Percentiles rank a stretch among this genome's conserved stretches.
Evolutionary conservation across 2,888 invertebrate species (phyloP).

Genomic region (Beris morrisii): DNA sequence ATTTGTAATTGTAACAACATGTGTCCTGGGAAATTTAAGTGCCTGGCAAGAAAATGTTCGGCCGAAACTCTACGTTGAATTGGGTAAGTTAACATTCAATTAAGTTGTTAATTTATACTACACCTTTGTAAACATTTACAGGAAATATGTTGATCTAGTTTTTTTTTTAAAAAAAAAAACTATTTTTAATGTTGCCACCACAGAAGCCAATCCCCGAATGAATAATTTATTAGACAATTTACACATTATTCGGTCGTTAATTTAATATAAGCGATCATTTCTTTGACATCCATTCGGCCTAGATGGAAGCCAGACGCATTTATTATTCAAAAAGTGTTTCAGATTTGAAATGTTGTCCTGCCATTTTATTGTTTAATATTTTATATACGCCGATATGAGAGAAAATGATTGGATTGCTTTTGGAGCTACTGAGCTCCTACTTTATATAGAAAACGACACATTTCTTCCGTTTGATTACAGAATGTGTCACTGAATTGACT

Average conservation of each 20-base stretch:
- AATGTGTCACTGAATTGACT: constrained; percentile 12
- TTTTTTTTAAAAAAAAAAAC: constrained; percentile 45
- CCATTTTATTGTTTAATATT: too few species aligned
- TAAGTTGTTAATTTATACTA: too few species aligned
- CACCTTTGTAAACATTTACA: too few species aligned
- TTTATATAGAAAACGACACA: constrained; percentile 7
- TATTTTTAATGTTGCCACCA: too few species aligned
- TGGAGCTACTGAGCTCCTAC: too few species aligned
- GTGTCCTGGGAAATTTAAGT: constrained; percentile 58
- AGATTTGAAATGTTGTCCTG: too few species aligned
- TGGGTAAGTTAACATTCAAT: constrained; percentile 68
- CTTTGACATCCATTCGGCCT: not conserved
- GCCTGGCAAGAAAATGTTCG: constrained; percentile 91
- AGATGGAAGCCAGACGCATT: too few species aligned
- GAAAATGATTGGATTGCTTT: too few species aligned
- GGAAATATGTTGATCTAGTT: constrained; percentile 44
- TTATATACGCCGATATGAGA: too few species aligned
- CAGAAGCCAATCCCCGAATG: not conserved
- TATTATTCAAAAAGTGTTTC: too few species aligned
- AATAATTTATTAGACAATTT: constrained; percentile 11
- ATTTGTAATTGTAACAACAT: constrained; percentile 53
- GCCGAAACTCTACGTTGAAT: constrained; percentile 90
- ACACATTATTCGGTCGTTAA: constrained; percentile 2
- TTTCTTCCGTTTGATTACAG: constrained; percentile 25
- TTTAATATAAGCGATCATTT: constrained; percentile 6